These are phyloP conservation scores for Ispidina lecontei DNA, from an alignment of 2,797 vertebrate genomes.

Conservation along the genomic window DNA sequence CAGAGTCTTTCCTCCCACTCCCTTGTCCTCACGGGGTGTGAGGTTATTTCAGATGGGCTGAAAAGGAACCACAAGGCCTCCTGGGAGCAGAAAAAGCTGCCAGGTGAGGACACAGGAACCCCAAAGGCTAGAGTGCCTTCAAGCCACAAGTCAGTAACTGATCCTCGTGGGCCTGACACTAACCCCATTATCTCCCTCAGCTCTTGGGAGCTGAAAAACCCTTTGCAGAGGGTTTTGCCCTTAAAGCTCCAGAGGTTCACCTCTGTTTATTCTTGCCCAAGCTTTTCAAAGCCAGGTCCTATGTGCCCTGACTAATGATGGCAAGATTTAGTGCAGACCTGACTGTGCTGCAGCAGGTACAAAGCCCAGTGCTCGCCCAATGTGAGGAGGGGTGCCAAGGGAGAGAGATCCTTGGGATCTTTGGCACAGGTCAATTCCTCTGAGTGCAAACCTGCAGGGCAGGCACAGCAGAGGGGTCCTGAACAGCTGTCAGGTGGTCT, in stretches of 20 bases:
- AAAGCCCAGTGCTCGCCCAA: not conserved
- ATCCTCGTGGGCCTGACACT: not conserved
- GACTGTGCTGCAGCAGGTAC: not conserved
- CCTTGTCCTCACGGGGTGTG: not conserved
- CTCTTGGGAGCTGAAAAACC: not conserved
- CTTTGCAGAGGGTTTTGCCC: not conserved
- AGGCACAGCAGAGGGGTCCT: not conserved
- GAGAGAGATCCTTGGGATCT: not conserved
- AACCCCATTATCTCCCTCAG: not conserved
- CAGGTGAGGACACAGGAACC: not conserved
- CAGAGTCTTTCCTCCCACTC: not conserved
- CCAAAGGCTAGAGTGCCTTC: not conserved
- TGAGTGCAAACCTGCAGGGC: not conserved
- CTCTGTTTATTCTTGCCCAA: not conserved
- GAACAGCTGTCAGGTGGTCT: not conserved
- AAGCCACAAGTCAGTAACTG: not conserved
- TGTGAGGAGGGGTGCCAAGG: not conserved
- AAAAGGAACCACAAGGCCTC: not conserved
- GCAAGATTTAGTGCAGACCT: not conserved
- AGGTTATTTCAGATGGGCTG: not conserved
- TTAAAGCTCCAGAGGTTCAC: constrained; percentile 8
- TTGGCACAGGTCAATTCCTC: not conserved
- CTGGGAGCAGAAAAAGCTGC: not conserved
- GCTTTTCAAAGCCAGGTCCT: not conserved
- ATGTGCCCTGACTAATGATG: not conserved